Conservation (phyloP, 2,113 vertebrate species). For the Scomber colias region DNA sequence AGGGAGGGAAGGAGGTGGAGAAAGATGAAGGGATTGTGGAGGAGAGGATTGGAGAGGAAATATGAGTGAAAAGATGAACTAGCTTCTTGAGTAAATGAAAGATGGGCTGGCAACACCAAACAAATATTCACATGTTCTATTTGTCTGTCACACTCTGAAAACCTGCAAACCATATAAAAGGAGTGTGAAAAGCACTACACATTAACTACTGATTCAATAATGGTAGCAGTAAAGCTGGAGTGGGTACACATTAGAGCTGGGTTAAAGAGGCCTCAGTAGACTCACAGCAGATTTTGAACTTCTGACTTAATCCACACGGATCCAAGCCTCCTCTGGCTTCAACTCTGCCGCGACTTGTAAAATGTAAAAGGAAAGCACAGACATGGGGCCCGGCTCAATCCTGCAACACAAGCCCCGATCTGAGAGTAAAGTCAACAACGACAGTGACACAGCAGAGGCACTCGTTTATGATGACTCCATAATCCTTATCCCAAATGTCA, state of each 20-base stretch:
- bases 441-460: conserved; percentile 70
- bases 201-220: conserved; percentile 58
- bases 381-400: conserved; percentile 49
- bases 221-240: conserved; percentile 28
- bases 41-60: conserved; percentile 19
- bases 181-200: conserved; percentile 41
- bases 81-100: conserved; percentile 55
- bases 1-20: conserved; percentile 40
- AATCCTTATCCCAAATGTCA: conserved; percentile 84
- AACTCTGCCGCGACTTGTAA: conserved; percentile 40
- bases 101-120: conserved; percentile 38
- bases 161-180: conserved; percentile 30
- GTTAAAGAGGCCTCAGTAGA: conserved; percentile 45
- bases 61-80: conserved; percentile 42
- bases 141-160: conserved; percentile 43
- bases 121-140: conserved; percentile 40
- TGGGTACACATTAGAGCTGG: conserved; percentile 43
- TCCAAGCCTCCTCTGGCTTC: conserved; percentile 43
- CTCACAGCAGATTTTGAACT: conserved; percentile 60
- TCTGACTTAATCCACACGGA: conserved; percentile 65
- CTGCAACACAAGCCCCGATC: conserved; percentile 58
- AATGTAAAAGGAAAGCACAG: conserved; percentile 57
- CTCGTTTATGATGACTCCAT: conserved; percentile 72
- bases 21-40: conserved; percentile 44
- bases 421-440: conserved; percentile 74